These are phyloP conservation scores for Hippopotamus amphibius DNA, from an alignment of 2,113 vertebrate species.

Conservation along the genomic window DNA sequence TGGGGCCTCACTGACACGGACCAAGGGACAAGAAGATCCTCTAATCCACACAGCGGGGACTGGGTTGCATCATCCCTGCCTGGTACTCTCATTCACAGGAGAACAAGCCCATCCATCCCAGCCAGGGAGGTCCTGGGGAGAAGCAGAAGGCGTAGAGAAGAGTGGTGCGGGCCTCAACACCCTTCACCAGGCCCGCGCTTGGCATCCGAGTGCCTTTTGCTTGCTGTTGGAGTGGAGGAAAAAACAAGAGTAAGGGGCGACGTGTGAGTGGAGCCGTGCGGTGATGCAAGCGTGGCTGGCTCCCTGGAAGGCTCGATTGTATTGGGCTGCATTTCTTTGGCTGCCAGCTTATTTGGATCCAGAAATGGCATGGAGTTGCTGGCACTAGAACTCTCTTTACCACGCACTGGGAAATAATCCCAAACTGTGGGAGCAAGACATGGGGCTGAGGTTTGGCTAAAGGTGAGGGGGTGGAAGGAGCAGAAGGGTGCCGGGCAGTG, in stretches of 20 bases:
- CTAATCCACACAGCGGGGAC: background rate
- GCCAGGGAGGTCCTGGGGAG: background rate
- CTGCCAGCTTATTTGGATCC: constrained; percentile 56
- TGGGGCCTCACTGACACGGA: background rate
- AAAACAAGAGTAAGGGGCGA: background rate
- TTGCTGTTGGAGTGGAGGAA: background rate
- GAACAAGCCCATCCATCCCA: background rate
- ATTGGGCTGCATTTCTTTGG: constrained; percentile 18
- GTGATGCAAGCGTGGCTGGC: background rate
- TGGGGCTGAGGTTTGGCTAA: constrained; percentile 45
- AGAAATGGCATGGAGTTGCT: constrained; percentile 49
- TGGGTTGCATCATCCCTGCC: background rate
- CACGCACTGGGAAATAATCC: constrained; percentile 57
- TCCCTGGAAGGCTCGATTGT: constrained; percentile 18
- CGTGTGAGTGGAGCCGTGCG: background rate
- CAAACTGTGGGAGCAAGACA: constrained; percentile 19
- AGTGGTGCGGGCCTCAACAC: background rate
- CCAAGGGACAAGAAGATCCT: background rate
- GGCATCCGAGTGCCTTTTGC: background rate
- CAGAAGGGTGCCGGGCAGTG: background rate
- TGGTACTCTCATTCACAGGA: background rate
- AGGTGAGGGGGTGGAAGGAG: background rate
- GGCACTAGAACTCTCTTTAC: constrained; percentile 56
- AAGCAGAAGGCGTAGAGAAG: background rate
- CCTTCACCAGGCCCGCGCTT: background rate